phyloP scores from a whole-genome alignment of 2,797 vertebrate genomes.

The Acestrorhynchus altus region DNA sequence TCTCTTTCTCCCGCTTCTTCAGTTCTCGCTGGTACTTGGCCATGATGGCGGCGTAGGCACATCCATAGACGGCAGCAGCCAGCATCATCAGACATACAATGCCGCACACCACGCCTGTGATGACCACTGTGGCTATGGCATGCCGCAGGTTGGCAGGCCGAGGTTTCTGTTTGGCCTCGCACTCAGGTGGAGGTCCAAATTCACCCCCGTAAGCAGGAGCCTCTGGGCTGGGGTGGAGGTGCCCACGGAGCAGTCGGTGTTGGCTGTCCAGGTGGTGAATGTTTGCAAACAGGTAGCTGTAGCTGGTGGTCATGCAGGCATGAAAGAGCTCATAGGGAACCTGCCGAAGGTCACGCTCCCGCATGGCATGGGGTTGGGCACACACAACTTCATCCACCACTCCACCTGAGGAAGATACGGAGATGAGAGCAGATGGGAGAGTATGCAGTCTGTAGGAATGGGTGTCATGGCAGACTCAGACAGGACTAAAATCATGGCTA shows the following conservation, averaged over 20 bases:
- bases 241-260: conserved; percentile 64
- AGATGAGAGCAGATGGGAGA: not conserved
- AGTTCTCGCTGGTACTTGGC: conserved; percentile 87
- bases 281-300: conserved; percentile 77
- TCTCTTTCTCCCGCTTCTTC: conserved; percentile 79
- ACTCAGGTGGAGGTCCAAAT: conserved; percentile 65
- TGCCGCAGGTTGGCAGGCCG: conserved; percentile 87
- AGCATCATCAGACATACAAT: conserved; percentile 97
- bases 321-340: conserved; percentile 93
- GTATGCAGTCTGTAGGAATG: too few species aligned
- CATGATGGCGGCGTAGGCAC: conserved; percentile 91
- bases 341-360: conserved; percentile 85
- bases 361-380: conserved; percentile 84
- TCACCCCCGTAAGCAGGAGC: conserved; percentile 45
- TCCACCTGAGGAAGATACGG: conserved; percentile 80
- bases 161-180: conserved; percentile 84
- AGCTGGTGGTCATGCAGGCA: conserved; percentile 82
- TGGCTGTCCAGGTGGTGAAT: conserved; percentile 78
- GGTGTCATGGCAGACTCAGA: too few species aligned
- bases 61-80: conserved; percentile 92
- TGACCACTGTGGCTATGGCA: conserved; percentile 92
- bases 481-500: too few species aligned
- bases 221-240: conserved; percentile 70
- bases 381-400: conserved; percentile 86
- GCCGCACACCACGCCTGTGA: conserved; percentile 94